These are phyloP conservation scores for Diorhabda sublineata DNA, from an alignment of 1,140 invertebrate species.

Conservation along the genomic window DNA sequence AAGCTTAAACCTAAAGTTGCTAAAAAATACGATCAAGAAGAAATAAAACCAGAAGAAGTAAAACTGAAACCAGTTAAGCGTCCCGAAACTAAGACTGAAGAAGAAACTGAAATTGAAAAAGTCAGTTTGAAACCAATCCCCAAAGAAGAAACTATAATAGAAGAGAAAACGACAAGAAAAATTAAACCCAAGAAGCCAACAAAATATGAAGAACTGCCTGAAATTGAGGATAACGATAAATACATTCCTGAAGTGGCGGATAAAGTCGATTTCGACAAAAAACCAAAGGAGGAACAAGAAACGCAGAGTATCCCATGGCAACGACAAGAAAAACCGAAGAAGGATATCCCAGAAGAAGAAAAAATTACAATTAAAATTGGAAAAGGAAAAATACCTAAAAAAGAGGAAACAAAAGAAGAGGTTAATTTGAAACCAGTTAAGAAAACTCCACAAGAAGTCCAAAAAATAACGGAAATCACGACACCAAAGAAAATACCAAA, in stretches of 20 bases:
- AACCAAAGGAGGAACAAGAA: slow-evolving; percentile 38
- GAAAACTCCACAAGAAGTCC: slow-evolving; percentile 39
- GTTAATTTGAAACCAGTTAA: slow-evolving; percentile 46
- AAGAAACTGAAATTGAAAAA: slow-evolving; percentile 42
- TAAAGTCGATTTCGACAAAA: slow-evolving; percentile 36
- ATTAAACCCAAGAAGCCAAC: slow-evolving; percentile 25
- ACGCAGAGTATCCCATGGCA: slow-evolving; percentile 36
- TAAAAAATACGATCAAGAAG: slow-evolving; percentile 30
- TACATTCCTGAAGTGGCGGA: slow-evolving; percentile 36
- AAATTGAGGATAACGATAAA: slow-evolving; percentile 38
- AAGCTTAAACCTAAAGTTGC: slow-evolving; percentile 29
- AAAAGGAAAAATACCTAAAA: slow-evolving; percentile 43
- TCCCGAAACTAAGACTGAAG: slow-evolving; percentile 18
- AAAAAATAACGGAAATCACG: slow-evolving; percentile 38
- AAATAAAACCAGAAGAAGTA: slow-evolving; percentile 38
- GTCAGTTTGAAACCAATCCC: slow-evolving; percentile 48
- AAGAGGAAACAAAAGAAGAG: slow-evolving; percentile 44
- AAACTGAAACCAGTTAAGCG: slow-evolving; percentile 43
- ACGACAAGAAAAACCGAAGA: slow-evolving; percentile 38
- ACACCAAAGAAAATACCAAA: slow-evolving; percentile 32
- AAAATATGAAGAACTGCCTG: slow-evolving; percentile 28
- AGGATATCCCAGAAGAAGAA: slow-evolving; percentile 34
- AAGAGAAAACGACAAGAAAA: slow-evolving; percentile 22
- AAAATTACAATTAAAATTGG: slow-evolving; percentile 38
- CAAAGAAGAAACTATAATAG: slow-evolving; percentile 22